Percentiles rank a stretch among this genome's conserved stretches.
phyloP scores from a whole-genome alignment of 2,113 vertebrate species.

The Suncus etruscus region DNA sequence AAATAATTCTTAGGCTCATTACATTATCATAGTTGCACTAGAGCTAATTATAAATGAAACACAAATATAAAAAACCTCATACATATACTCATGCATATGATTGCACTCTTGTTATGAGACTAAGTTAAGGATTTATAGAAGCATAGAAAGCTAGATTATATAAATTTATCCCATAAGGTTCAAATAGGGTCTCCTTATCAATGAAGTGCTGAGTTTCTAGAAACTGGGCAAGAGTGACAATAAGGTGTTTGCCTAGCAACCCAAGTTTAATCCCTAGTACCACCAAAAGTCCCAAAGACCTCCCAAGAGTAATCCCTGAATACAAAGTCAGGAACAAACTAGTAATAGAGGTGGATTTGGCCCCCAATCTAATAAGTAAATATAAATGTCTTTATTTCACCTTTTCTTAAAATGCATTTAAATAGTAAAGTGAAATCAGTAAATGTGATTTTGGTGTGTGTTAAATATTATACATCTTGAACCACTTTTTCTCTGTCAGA shows the following conservation, averaged over 20 bases:
- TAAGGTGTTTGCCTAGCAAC: too few species aligned
- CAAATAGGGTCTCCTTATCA: neutral
- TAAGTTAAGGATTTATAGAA: neutral
- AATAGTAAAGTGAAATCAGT: neutral
- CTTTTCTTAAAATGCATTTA: neutral
- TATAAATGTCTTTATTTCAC: neutral
- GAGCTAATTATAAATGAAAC: neutral
- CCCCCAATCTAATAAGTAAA: too few species aligned
- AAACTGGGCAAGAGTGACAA: too few species aligned
- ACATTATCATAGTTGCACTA: neutral
- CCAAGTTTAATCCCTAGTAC: too few species aligned
- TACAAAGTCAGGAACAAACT: too few species aligned
- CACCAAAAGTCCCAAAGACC: too few species aligned
- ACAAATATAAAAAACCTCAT: neutral
- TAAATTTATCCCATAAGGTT: neutral
- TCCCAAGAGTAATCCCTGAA: too few species aligned
- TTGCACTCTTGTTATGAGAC: neutral
- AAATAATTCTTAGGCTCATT: neutral
- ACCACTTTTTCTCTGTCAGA: neutral
- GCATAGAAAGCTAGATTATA: neutral
- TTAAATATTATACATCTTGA: slow-evolving; percentile 15
- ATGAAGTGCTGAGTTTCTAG: neutral
- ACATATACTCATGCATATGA: neutral
- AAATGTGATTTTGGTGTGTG: neutral
- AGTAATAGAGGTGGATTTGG: too few species aligned